Conservation (phyloP, 2,888 invertebrate species). For the Omphaloscelis lunosa region DNA sequence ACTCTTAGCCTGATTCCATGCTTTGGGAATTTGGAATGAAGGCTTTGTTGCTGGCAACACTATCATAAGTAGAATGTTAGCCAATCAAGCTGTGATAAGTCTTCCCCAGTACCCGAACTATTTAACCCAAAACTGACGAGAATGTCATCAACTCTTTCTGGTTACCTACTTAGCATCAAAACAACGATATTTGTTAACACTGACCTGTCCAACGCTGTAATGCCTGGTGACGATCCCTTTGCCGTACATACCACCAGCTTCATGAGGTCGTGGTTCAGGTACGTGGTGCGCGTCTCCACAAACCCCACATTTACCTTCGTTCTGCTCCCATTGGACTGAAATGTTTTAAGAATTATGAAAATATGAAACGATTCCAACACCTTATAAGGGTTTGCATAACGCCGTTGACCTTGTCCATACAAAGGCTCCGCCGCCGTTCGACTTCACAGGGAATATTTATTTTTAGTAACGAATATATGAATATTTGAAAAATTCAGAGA, state of each 20-base stretch:
- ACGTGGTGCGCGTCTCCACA: slow-evolving; percentile 96
- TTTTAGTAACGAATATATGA: no score
- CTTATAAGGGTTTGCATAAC: no score
- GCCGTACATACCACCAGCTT: slow-evolving; percentile 96
- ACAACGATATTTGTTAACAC: slow-evolving; percentile 14
- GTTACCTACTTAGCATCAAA: not conserved
- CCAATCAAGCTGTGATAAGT: not conserved
- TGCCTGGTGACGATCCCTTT: slow-evolving; percentile 96
- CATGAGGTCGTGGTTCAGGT: slow-evolving; percentile 94
- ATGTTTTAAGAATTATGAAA: slow-evolving; percentile 58
- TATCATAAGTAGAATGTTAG: not conserved
- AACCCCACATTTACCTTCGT: slow-evolving; percentile 96
- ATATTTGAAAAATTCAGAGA: no score
- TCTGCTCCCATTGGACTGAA: slow-evolving; percentile 96
- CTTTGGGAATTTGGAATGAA: not conserved
- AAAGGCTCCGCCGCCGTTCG: no score
- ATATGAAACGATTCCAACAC: no score
- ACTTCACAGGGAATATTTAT: no score
- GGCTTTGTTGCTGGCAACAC: not conserved
- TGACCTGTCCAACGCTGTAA: slow-evolving; percentile 95
- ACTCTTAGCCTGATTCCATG: not conserved
- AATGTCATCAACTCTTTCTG: not conserved
- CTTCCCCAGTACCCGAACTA: not conserved
- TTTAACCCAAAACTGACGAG: not conserved
- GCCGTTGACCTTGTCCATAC: no score